These are phyloP conservation scores for Cygnus olor DNA, from an alignment of 2,797 vertebrate genomes.

Conservation along the genomic window DNA sequence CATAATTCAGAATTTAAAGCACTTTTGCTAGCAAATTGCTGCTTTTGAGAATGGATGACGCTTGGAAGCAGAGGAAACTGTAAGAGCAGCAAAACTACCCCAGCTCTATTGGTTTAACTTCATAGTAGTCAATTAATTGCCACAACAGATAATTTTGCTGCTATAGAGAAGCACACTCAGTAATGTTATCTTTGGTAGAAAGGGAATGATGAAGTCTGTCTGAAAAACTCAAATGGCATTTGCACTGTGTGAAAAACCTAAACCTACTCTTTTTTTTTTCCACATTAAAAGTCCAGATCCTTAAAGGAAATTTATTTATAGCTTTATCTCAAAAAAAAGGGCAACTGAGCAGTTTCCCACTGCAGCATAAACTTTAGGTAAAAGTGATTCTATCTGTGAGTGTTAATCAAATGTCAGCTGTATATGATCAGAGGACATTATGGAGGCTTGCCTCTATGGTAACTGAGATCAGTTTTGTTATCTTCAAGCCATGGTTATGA, in stretches of 20 bases:
- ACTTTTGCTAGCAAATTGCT: not conserved
- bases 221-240: not conserved
- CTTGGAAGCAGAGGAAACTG: not conserved
- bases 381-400: constrained; percentile 28
- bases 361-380: not conserved
- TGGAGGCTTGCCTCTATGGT: not conserved
- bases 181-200: not conserved
- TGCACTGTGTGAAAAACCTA: not conserved
- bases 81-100: not conserved
- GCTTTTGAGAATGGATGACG: not conserved
- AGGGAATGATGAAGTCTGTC: not conserved
- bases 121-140: not conserved
- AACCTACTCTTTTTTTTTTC: not conserved
- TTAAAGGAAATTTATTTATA: constrained; percentile 32
- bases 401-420: constrained; percentile 32
- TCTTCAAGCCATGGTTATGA: constrained; percentile 16
- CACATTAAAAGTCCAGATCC: not conserved
- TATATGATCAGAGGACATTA: not conserved
- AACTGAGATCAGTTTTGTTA: constrained; percentile 23
- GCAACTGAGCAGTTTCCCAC: not conserved
- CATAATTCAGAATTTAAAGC: not conserved
- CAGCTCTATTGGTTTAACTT: not conserved
- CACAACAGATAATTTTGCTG: not conserved
- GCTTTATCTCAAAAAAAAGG: constrained; percentile 5
- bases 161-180: not conserved